These are phyloP conservation scores for Anolis carolinensis DNA, from an alignment of 2,113 vertebrate genomes.

Conservation along the genomic window DNA sequence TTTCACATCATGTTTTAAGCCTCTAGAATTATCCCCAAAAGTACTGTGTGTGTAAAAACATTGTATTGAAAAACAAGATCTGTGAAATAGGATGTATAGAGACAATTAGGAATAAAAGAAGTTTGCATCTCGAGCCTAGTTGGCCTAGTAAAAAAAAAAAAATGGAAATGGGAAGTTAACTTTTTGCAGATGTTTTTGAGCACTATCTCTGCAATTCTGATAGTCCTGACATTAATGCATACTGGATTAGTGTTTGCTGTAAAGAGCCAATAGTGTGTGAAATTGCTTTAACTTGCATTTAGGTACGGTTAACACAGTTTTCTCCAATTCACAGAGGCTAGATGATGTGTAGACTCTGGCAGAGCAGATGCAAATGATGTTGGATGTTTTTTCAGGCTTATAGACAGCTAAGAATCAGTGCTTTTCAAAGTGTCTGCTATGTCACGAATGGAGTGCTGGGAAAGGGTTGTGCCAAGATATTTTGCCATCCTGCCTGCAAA, in stretches of 20 bases:
- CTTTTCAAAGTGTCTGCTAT: not conserved
- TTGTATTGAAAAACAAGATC: not conserved
- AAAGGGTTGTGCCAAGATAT: not conserved
- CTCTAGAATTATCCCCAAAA: not conserved
- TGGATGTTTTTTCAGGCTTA: constrained; percentile 67
- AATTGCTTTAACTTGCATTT: constrained; percentile 22
- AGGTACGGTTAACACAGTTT: not conserved
- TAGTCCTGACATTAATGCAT: constrained; percentile 20
- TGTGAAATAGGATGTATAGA: not conserved
- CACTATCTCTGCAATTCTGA: constrained; percentile 3
- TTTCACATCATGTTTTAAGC: not conserved
- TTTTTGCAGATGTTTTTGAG: constrained; percentile 10
- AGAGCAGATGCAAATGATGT: constrained; percentile 44
- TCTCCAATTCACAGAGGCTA: not conserved
- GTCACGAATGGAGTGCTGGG: not conserved
- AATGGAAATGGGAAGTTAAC: not conserved
- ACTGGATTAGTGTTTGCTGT: constrained; percentile 23
- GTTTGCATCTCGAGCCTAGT: not conserved
- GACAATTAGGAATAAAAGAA: not conserved
- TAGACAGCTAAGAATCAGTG: not conserved
- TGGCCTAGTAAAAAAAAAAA: not conserved
- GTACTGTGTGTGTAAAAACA: not conserved
- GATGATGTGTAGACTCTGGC: not conserved
- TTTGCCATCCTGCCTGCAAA: not conserved
- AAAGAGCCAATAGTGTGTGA: constrained; percentile 23